These are phyloP conservation scores for Adineta ricciae DNA, from an alignment of 2,888 invertebrate species.

Conservation along the genomic window DNA sequence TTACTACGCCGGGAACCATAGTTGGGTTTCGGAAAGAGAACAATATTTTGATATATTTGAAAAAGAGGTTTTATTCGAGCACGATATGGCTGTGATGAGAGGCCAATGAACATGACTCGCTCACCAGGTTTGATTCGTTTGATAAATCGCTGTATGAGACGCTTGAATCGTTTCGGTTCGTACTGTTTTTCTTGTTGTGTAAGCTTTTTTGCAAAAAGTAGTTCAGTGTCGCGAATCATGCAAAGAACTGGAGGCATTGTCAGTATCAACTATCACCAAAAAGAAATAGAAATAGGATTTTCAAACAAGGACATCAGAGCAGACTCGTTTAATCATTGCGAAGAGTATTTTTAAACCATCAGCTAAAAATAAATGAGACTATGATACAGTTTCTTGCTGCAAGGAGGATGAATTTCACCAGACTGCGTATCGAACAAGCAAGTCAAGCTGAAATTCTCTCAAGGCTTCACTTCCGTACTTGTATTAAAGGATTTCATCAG, in stretches of 20 bases:
- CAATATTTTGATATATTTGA: background rate
- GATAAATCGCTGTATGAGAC: background rate
- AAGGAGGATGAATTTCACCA: too few species aligned
- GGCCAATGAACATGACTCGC: background rate
- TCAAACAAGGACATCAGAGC: background rate
- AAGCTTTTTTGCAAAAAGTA: background rate
- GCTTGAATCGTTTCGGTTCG: background rate
- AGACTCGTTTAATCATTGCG: slow-evolving; percentile 7
- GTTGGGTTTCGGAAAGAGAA: background rate
- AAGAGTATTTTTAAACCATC: background rate
- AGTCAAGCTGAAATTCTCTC: too few species aligned
- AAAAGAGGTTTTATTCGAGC: slow-evolving; percentile 3
- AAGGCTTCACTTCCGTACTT: background rate
- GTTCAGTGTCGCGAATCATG: background rate
- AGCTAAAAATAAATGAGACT: background rate
- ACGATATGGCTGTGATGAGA: slow-evolving; percentile 1
- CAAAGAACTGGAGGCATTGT: background rate
- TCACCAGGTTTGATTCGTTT: background rate
- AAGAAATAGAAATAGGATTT: background rate
- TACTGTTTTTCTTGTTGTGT: background rate
- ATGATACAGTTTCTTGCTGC: too few species aligned
- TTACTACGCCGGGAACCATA: background rate
- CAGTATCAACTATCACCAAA: background rate
- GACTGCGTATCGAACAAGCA: too few species aligned
- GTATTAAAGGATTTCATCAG: background rate